phyloP scores from a whole-genome alignment of 1,140 invertebrate genomes.

The Tetragonula clypearis region DNA sequence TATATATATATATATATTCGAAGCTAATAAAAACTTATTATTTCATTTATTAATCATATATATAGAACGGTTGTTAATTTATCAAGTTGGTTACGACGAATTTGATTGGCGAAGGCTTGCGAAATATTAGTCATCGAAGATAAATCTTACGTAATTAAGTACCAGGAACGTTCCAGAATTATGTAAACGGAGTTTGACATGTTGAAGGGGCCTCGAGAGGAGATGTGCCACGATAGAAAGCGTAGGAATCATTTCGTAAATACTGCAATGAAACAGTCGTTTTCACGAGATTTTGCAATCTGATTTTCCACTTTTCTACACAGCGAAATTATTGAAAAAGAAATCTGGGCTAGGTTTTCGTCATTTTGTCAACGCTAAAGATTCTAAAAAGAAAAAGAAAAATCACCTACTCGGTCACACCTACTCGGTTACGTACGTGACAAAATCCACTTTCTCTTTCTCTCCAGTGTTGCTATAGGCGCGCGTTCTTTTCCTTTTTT shows the following conservation, averaged over 20 bases:
- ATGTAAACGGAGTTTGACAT: not conserved
- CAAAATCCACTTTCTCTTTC: not conserved
- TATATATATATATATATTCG: no score
- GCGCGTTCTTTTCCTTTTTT: no score
- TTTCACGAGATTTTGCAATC: not conserved
- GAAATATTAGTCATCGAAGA: no score
- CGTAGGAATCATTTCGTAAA: not conserved
- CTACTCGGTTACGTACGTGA: not conserved
- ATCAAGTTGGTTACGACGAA: no score
- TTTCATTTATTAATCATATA: no score
- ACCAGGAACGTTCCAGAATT: not conserved
- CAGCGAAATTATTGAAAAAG: no score
- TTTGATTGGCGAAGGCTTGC: not conserved
- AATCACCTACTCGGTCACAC: not conserved
- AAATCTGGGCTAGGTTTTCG: no score
- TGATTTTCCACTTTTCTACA: no score
- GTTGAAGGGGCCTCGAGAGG: not conserved
- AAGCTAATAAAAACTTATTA: not conserved
- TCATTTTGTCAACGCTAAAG: no score
- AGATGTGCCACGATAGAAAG: not conserved
- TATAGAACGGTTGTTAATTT: no score
- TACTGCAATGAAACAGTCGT: not conserved
- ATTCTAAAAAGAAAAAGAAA: not conserved
- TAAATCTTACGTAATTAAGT: not conserved
- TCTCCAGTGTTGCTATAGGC: not conserved